Percentiles rank a stretch among this genome's conserved stretches.
phyloP scores from a whole-genome alignment of 2,113 vertebrate species.

The Prionailurus viverrinus region DNA sequence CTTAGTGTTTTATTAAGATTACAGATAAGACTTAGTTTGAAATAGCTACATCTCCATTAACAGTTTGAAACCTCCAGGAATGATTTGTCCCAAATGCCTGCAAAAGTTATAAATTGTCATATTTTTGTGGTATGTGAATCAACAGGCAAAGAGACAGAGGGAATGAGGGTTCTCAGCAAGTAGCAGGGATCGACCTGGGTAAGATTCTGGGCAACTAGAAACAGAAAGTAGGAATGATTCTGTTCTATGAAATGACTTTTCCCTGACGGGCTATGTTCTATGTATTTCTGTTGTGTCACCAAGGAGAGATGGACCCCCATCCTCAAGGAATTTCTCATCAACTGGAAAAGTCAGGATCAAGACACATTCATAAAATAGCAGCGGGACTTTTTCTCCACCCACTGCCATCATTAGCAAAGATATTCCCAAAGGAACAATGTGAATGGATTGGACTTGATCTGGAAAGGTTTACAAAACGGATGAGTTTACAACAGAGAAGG shows the following conservation, averaged over 20 bases:
- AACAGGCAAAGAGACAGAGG: neutral
- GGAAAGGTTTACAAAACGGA: neutral
- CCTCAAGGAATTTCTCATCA: neutral
- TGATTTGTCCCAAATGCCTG: neutral
- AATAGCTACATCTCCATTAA: neutral
- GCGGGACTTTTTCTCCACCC: neutral
- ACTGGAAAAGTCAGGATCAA: neutral
- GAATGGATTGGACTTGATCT: neutral
- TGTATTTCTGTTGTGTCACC: neutral
- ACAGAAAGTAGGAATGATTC: neutral
- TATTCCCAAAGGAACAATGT: neutral
- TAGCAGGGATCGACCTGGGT: neutral
- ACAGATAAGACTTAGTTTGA: slow-evolving; percentile 14
- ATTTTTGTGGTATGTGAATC: neutral
- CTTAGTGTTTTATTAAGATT: neutral
- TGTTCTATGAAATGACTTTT: neutral
- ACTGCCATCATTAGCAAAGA: neutral
- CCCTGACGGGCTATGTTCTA: neutral
- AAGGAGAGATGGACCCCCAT: neutral
- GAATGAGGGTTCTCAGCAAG: neutral
- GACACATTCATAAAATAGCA: neutral
- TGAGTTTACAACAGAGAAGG: neutral
- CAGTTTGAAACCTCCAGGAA: neutral
- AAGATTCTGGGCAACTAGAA: neutral
- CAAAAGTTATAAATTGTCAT: neutral